Conservation (phyloP, 2,888 invertebrate species). For the Octonoba sinensis region DNA sequence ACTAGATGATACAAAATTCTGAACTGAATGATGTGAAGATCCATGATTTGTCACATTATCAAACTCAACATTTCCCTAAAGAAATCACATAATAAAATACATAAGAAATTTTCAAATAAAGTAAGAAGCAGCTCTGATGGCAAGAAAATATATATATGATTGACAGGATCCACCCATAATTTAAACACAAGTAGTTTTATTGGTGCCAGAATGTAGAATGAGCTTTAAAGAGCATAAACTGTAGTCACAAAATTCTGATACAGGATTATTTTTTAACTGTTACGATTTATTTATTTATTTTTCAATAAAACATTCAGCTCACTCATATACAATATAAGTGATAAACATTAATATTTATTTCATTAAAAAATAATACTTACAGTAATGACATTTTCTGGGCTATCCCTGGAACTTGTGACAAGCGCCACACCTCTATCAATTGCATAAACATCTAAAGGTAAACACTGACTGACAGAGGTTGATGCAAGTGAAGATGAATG, state of each 20-base stretch:
- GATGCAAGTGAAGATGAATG: slow-evolving; percentile 44
- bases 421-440: slow-evolving; percentile 60
- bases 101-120: not conserved
- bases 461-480: slow-evolving; percentile 53
- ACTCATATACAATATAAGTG: too few relatives aligned
- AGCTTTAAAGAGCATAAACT: too few relatives aligned
- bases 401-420: slow-evolving; percentile 61
- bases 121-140: too few relatives aligned
- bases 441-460: slow-evolving; percentile 62
- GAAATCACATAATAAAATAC: not conserved
- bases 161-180: too few relatives aligned
- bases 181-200: too few relatives aligned
- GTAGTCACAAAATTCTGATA: too few relatives aligned
- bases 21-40: slow-evolving; percentile 56
- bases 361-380: slow-evolving; percentile 22
- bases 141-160: too few relatives aligned
- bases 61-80: slow-evolving; percentile 51
- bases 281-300: too few relatives aligned
- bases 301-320: too few relatives aligned
- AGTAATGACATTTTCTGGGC: slow-evolving; percentile 55
- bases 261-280: too few relatives aligned
- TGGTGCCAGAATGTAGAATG: too few relatives aligned
- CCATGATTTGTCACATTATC: slow-evolving; percentile 36
- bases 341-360: too few relatives aligned
- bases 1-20: slow-evolving; percentile 60